Evolutionary conservation across 2,797 vertebrate genomes (phyloP).

Genomic region (Brotula barbata): DNA sequence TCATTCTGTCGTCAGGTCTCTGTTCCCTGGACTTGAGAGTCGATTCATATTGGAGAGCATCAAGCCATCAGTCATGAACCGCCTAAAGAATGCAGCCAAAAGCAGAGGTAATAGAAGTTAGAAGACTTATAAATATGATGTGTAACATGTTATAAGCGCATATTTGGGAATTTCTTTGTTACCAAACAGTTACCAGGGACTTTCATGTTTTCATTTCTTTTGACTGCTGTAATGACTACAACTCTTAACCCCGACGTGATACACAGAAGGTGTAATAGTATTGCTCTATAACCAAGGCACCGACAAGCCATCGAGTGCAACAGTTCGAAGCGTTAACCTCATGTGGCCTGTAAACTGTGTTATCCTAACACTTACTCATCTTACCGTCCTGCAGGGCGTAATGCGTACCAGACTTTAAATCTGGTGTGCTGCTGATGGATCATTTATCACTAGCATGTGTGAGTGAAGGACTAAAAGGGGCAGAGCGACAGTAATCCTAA

Average conservation of each 20-base stretch:
- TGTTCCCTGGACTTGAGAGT: conserved; percentile 94
- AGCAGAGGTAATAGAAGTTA: conserved; percentile 96
- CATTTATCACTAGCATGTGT: conserved; percentile 33
- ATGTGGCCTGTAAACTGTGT: conserved; percentile 19
- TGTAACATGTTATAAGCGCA: conserved; percentile 4
- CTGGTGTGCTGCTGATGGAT: conserved; percentile 40
- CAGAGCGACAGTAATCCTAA: conserved; percentile 22
- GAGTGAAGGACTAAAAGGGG: conserved; percentile 21
- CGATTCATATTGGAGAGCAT: conserved; percentile 89
- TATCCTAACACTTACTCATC: conserved; percentile 33
- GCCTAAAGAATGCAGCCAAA: conserved; percentile 91
- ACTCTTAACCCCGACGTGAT: background rate
- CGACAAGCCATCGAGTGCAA: too few relatives aligned
- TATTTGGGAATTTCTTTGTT: background rate
- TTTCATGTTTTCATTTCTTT: conserved; percentile 13
- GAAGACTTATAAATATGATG: background rate
- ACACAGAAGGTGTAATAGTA: too few relatives aligned
- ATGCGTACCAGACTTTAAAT: conserved; percentile 31
- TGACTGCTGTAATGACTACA: background rate
- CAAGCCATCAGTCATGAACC: conserved; percentile 84
- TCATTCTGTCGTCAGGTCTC: conserved; percentile 77
- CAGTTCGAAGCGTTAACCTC: too few relatives aligned
- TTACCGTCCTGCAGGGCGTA: conserved; percentile 25
- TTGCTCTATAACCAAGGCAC: too few relatives aligned
- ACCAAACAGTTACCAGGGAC: conserved; percentile 1